These are phyloP conservation scores for Nothoprocta perdicaria DNA, from an alignment of 2,113 vertebrate genomes.

Conservation along the genomic window DNA sequence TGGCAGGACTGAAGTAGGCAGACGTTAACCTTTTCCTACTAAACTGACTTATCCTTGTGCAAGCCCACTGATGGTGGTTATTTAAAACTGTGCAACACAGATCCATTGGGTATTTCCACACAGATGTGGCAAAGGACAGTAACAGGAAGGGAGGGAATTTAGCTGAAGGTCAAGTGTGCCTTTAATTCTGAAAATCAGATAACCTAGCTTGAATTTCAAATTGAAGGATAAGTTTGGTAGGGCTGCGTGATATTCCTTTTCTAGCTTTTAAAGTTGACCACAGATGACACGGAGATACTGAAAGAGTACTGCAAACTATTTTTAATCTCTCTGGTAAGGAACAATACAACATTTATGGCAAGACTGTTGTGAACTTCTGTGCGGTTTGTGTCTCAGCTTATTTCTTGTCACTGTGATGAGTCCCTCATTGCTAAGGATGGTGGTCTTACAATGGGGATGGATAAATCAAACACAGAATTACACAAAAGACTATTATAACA, in stretches of 20 bases:
- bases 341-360: not conserved
- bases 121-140: not conserved
- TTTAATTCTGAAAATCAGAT: not conserved
- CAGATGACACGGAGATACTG: not conserved
- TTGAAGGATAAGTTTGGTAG: not conserved
- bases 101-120: not conserved
- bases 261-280: not conserved
- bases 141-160: not conserved
- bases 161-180: not conserved
- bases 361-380: not conserved
- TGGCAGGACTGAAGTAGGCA: not conserved
- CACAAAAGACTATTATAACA: not conserved
- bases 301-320: not conserved
- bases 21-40: not conserved
- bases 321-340: not conserved
- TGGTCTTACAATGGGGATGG: not conserved
- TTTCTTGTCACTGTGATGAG: not conserved
- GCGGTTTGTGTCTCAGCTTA: not conserved
- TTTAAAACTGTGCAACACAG: rapidly evolving
- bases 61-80: not conserved
- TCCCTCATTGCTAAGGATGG: not conserved
- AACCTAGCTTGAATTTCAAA: not conserved
- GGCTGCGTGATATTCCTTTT: not conserved
- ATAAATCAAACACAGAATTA: not conserved
- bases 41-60: rapidly evolving